Conservation (phyloP, 2,797 vertebrate genomes). For the Argyrosomus regius region DNA sequence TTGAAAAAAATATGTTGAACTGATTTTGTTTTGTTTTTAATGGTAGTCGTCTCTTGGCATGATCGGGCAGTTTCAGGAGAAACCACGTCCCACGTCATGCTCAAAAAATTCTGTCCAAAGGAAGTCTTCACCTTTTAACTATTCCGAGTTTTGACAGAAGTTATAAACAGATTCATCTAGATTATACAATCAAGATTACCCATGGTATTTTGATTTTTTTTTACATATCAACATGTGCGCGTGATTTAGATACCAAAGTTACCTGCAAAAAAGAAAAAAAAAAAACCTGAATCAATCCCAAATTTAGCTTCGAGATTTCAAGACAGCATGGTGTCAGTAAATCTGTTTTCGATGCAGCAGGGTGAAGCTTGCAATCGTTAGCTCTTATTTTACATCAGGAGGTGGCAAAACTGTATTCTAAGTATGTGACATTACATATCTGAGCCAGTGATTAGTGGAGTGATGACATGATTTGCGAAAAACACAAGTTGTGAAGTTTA, state of each 20-base stretch:
- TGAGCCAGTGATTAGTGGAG: slow-evolving; percentile 73
- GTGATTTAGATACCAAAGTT: slow-evolving; percentile 71
- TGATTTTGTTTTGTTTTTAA: slow-evolving; percentile 56
- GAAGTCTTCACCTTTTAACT: slow-evolving; percentile 32
- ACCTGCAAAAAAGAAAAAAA: slow-evolving; percentile 9
- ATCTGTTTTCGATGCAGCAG: slow-evolving; percentile 23
- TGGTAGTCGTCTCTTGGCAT: slow-evolving; percentile 44
- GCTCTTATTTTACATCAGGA: slow-evolving; percentile 44
- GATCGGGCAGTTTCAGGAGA: slow-evolving; percentile 30
- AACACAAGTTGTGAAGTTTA: slow-evolving; percentile 65
- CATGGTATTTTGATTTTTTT: slow-evolving; percentile 14
- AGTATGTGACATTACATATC: slow-evolving; percentile 68
- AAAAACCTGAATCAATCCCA: slow-evolving; percentile 27
- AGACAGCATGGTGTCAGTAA: slow-evolving; percentile 30
- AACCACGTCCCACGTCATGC: slow-evolving; percentile 33
- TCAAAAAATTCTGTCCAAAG: slow-evolving; percentile 28
- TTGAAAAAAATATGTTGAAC: slow-evolving; percentile 49
- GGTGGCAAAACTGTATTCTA: slow-evolving; percentile 38
- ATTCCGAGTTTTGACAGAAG: slow-evolving; percentile 24
- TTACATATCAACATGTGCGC: slow-evolving; percentile 25
- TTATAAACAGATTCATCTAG: slow-evolving; percentile 28
- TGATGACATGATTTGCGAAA: slow-evolving; percentile 66
- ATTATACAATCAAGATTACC: slow-evolving; percentile 9
- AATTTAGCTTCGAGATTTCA: slow-evolving; percentile 17
- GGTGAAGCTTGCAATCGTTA: slow-evolving; percentile 36